These are phyloP conservation scores for Solea solea DNA, from an alignment of 2,113 vertebrate species.

Conservation along the genomic window DNA sequence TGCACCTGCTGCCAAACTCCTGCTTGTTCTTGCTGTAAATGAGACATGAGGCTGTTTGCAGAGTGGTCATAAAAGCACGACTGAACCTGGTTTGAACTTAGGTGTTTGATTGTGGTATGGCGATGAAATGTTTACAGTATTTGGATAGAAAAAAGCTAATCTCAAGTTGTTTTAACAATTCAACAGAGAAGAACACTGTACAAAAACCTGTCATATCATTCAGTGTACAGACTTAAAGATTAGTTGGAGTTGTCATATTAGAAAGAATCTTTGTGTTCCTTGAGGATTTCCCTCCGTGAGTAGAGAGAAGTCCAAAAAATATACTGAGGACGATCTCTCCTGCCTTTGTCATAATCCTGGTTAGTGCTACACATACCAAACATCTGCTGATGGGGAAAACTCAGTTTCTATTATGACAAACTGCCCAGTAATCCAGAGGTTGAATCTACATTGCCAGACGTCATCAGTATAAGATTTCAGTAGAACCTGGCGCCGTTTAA, in stretches of 20 bases:
- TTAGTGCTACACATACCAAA: slow-evolving; percentile 25
- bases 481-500: neutral
- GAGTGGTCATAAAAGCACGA: neutral
- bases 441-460: slow-evolving; percentile 22
- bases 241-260: slow-evolving; percentile 2
- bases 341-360: slow-evolving; percentile 30
- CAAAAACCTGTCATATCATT: neutral
- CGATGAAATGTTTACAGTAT: neutral
- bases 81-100: neutral
- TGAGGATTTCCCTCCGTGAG: slow-evolving; percentile 12
- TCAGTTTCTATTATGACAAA: slow-evolving; percentile 31
- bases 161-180: neutral
- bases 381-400: slow-evolving; percentile 50
- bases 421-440: slow-evolving; percentile 31
- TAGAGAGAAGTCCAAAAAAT: slow-evolving; percentile 1
- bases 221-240: neutral
- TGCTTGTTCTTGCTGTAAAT: neutral
- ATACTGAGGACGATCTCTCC: neutral
- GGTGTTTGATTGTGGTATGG: neutral
- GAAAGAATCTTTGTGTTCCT: slow-evolving; percentile 3
- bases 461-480: slow-evolving; percentile 14
- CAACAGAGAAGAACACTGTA: neutral
- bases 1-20: neutral
- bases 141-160: neutral
- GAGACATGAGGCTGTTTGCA: neutral